A percentile compares a stretch with the other conserved stretches of the same genome.
Conservation (phyloP, 1,140 invertebrate genomes). For the Zaprionus vittiger region DNA sequence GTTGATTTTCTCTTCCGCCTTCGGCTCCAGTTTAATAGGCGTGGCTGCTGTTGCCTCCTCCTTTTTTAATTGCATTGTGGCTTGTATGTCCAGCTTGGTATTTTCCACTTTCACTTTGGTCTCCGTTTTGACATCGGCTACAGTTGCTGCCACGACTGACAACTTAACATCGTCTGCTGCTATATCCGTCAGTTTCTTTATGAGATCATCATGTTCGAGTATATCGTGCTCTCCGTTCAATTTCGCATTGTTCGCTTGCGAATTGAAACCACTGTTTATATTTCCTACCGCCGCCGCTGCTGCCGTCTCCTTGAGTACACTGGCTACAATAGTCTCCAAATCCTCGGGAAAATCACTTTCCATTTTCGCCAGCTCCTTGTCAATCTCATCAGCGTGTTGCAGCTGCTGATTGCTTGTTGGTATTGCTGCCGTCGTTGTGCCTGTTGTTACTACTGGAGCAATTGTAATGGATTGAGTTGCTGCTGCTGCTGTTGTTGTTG, state of each 20-base stretch:
- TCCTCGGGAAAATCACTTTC: slow-evolving; percentile 85
- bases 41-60: background rate
- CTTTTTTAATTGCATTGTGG: slow-evolving; percentile 52
- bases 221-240: slow-evolving; percentile 73
- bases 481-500: slow-evolving; percentile 72
- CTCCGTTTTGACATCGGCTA: slow-evolving; percentile 40
- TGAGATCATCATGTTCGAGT: slow-evolving; percentile 80
- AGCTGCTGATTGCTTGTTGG: slow-evolving; percentile 50
- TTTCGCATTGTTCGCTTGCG: slow-evolving; percentile 45
- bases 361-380: slow-evolving; percentile 88
- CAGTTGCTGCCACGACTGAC: background rate
- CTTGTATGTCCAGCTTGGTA: slow-evolving; percentile 35
- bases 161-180: slow-evolving; percentile 38
- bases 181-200: slow-evolving; percentile 74
- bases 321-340: slow-evolving; percentile 59
- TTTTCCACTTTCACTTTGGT: slow-evolving; percentile 58
- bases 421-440: slow-evolving; percentile 9
- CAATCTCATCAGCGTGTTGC: slow-evolving; percentile 86
- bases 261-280: slow-evolving; percentile 23
- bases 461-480: slow-evolving; percentile 26
- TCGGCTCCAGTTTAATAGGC: slow-evolving; percentile 18
- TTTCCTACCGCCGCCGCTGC: slow-evolving; percentile 28
- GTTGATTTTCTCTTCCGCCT: slow-evolving; percentile 3
- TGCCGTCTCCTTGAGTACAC: slow-evolving; percentile 50
- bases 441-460: slow-evolving; percentile 20